A percentile compares a stretch with the other conserved stretches of the same genome.
Evolutionary conservation across 2,888 invertebrate genomes (phyloP).

Genomic region (Caenorhabditis sp.): DNA sequence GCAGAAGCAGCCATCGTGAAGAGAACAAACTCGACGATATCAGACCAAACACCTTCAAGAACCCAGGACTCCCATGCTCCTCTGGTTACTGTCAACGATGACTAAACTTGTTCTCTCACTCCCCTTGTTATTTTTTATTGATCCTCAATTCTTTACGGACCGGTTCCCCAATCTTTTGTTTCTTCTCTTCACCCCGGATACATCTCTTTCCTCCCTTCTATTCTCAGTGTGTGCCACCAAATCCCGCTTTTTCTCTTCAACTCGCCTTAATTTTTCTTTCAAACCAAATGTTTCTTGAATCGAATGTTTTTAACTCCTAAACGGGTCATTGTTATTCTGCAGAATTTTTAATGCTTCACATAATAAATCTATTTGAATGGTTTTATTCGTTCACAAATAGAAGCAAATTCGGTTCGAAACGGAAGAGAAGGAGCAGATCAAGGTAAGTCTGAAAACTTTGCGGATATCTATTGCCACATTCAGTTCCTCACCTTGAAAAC

Average conservation of each 20-base stretch:
- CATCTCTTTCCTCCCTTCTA: conserved; percentile 24
- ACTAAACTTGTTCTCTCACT: conserved; percentile 41
- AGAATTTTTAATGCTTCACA: conserved; percentile 34
- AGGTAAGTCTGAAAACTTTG: too few relatives aligned
- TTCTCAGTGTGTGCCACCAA: conserved; percentile 49
- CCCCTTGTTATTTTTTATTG: conserved; percentile 34
- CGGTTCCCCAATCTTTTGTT: conserved; percentile 44
- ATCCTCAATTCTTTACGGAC: conserved; percentile 59
- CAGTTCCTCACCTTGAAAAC: not conserved
- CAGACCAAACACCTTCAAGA: conserved; percentile 41
- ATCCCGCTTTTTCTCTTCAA: conserved; percentile 16
- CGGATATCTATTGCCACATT: not conserved
- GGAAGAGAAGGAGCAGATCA: too few relatives aligned
- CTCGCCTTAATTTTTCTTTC: conserved; percentile 15
- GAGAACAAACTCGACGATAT: conserved; percentile 43
- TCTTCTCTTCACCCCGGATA: conserved; percentile 40
- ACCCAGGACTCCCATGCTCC: conserved; percentile 66
- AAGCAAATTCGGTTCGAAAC: too few relatives aligned
- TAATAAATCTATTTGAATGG: conserved; percentile 29
- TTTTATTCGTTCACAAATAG: not conserved
- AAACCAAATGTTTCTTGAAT: conserved; percentile 20
- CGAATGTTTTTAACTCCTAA: conserved; percentile 13
- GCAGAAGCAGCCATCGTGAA: conserved; percentile 72
- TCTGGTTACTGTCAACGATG: conserved; percentile 68
- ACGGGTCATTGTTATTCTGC: conserved; percentile 32